phyloP scores from a whole-genome alignment of 2,888 invertebrate species.

The Mycogona germanica region DNA sequence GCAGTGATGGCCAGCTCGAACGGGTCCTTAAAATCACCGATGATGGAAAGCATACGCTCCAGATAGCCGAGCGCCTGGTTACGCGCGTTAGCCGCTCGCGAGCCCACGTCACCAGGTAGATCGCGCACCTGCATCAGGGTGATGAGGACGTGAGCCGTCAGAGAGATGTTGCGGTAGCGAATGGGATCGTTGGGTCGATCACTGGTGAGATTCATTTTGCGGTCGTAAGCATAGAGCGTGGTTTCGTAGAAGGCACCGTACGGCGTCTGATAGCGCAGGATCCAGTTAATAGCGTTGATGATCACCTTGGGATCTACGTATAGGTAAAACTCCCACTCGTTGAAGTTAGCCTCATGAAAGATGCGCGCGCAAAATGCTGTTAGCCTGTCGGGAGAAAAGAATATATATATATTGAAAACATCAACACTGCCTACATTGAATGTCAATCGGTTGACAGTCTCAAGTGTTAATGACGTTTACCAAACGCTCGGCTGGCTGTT shows the following conservation, averaged over 20 bases:
- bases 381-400: conserved; percentile 44
- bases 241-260: conserved; percentile 79
- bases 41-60: conserved; percentile 63
- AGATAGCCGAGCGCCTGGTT: conserved; percentile 64
- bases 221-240: conserved; percentile 48
- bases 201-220: conserved; percentile 65
- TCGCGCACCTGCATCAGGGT: conserved; percentile 66
- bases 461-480: conserved; percentile 38
- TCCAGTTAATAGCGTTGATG: conserved; percentile 70
- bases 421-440: no score
- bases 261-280: conserved; percentile 67
- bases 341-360: conserved; percentile 84
- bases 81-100: conserved; percentile 61
- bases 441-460: no score
- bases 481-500: conserved; percentile 53
- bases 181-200: conserved; percentile 22
- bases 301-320: conserved; percentile 85
- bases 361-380: conserved; percentile 82
- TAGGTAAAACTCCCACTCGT: conserved; percentile 93
- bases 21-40: conserved; percentile 56
- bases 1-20: conserved; percentile 81
- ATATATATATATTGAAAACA: not conserved
- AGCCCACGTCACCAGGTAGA: conserved; percentile 52
- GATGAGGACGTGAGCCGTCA: conserved; percentile 88
- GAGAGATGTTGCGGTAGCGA: conserved; percentile 54